These are phyloP conservation scores for Cossypha caffra DNA, from an alignment of 2,797 vertebrate species.

Conservation along the genomic window DNA sequence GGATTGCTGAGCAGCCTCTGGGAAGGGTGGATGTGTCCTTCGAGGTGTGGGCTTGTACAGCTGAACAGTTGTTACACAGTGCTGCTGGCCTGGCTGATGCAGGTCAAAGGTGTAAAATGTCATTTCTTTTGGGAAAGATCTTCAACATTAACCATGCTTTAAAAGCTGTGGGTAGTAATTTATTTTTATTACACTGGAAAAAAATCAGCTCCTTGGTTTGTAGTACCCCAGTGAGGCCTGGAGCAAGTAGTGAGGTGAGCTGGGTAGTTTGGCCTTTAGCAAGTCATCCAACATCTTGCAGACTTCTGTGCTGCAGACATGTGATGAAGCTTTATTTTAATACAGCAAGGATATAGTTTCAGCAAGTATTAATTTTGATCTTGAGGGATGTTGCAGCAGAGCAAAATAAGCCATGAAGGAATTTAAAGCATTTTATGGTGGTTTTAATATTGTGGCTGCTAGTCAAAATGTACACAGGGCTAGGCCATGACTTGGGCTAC, in stretches of 20 bases:
- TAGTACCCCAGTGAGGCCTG: neutral
- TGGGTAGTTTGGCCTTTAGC: neutral
- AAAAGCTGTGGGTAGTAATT: neutral
- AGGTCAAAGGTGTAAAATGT: neutral
- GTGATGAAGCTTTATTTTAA: neutral
- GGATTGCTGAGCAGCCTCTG: neutral
- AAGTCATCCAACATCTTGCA: neutral
- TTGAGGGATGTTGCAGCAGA: neutral
- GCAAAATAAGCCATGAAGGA: neutral
- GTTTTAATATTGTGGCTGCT: neutral
- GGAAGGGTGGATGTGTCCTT: neutral
- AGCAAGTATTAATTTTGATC: neutral
- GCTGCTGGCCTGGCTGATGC: neutral
- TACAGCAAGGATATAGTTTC: neutral
- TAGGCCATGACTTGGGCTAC: neutral
- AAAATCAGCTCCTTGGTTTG: neutral
- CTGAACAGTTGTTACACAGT: rapidly evolving
- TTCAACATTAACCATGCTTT: neutral
- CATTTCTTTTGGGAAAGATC: neutral
- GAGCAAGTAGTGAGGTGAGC: neutral
- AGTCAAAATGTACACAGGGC: neutral
- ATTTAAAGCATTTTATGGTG: neutral
- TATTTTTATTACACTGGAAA: neutral
- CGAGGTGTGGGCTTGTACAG: rapidly evolving
- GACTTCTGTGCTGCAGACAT: neutral